Conservation (phyloP, 2,888 invertebrate genomes). For the Strigamia maritima region DNA sequence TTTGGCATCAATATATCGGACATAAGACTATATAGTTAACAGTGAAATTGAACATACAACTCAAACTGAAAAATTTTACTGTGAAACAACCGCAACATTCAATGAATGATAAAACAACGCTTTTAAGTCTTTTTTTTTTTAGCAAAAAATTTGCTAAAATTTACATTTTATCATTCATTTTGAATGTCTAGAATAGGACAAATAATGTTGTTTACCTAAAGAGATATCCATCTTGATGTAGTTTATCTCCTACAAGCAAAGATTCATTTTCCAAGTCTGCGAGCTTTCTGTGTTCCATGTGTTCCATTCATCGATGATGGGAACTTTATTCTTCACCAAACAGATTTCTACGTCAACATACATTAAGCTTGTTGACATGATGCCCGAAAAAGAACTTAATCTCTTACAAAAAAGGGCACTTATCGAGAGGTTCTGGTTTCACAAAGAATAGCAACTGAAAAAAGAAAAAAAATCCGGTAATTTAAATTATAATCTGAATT, state of each 20-base stretch:
- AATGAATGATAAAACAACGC: too few species aligned
- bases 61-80: too few species aligned
- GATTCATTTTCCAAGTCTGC: not conserved
- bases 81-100: too few species aligned
- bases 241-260: not conserved
- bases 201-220: not conserved
- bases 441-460: not conserved
- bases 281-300: not conserved
- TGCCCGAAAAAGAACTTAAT: not conserved
- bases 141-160: not conserved
- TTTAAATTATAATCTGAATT: too few species aligned
- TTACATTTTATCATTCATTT: not conserved
- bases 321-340: constrained; percentile 4
- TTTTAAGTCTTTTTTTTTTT: too few species aligned
- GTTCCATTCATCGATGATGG: not conserved
- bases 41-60: too few species aligned
- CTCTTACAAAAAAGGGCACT: not conserved
- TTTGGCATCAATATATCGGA: too few species aligned
- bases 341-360: not conserved
- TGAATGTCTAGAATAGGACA: not conserved
- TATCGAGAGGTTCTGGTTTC: not conserved
- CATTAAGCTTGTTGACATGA: constrained; percentile 4
- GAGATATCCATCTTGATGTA: not conserved
- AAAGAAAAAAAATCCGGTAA: not conserved
- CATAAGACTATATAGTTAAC: too few species aligned